Base-by-base conservation (phyloP, 2,797 vertebrate species). In the Oreonectes daqikongensis region DNA sequence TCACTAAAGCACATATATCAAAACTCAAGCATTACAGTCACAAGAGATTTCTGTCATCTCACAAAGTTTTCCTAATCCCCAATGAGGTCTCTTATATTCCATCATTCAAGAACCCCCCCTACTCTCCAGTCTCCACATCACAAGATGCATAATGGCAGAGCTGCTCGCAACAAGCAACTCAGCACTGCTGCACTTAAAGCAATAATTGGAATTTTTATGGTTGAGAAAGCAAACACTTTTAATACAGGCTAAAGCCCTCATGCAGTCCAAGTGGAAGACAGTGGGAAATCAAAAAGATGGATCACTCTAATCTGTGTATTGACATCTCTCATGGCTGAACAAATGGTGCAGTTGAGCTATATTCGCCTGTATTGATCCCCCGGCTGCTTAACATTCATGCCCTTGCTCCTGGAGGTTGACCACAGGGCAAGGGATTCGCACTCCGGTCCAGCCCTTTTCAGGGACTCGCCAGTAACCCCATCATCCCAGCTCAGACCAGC, bases 301-400 rank as follows among this genome's bases (percentile, higher is more conserved):
- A 96, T 96, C 94, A 95, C 94, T 93, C 93, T 95, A 96, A 95
- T 95, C 95, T 95, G 92, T 93, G 93, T 96, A 98, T 97, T 95
- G 95, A 96, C 95, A 95, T 95, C 94, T 95, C 95, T 96, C 95
- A 95, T 94, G 93, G 94, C 92, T 95, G 94, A 95, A 96, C 95
- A 96, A 96, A 97, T 96, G 95, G 93, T 91, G 91, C 94, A 96
- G 95, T 98, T 96, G 94, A 96, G 95, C 94, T 95, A 95, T 95
- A 94, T 96, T 97, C 95, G 94, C 94, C 93, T 93, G 91, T 94
- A 96, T 98, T 89, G 95, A 97, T 96, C 90, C 85, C 75, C 71
- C 80, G 85, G 86, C 95, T 96, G 92, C 89, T 98, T 96, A 96
- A 94, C 94, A 98, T 96, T 96, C 95, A 92, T 92, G 91, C 91